Conservation (phyloP, 2,888 invertebrate genomes). For the Opisthograptis luteolata region DNA sequence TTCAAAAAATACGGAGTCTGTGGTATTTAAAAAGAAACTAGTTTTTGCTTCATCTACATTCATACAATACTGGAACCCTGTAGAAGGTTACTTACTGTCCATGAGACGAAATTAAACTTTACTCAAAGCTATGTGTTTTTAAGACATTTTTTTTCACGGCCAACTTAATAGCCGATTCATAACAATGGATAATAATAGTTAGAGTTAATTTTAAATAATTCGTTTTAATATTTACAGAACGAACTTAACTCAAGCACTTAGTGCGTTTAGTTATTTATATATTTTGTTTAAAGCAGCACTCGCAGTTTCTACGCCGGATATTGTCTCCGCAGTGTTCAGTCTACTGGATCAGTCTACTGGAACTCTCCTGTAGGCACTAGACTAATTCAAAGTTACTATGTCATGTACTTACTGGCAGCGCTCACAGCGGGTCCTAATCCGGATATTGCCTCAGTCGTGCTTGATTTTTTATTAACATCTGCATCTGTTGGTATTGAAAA, state of each 20-base stretch:
- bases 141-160: no score
- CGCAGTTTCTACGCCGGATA: background rate
- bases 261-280: no score
- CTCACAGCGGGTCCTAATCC: constrained; percentile 78
- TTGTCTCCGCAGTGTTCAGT: background rate
- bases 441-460: constrained; percentile 64
- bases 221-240: no score
- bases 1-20: background rate
- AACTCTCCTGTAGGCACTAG: constrained; percentile 3
- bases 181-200: no score
- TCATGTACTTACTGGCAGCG: constrained; percentile 71
- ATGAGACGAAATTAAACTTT: no score
- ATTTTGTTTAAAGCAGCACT: no score
- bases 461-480: constrained; percentile 67
- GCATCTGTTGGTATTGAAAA: constrained; percentile 57
- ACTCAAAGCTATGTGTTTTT: no score
- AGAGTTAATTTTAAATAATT: no score
- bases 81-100: no score
- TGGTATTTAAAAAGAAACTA: background rate
- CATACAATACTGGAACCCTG: background rate
- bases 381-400: constrained; percentile 14
- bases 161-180: no score
- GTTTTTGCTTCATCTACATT: background rate
- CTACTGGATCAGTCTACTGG: background rate
- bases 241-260: no score